Base-by-base conservation (phyloP, 2,113 vertebrate genomes). In the Microcebus jonahi region DNA sequence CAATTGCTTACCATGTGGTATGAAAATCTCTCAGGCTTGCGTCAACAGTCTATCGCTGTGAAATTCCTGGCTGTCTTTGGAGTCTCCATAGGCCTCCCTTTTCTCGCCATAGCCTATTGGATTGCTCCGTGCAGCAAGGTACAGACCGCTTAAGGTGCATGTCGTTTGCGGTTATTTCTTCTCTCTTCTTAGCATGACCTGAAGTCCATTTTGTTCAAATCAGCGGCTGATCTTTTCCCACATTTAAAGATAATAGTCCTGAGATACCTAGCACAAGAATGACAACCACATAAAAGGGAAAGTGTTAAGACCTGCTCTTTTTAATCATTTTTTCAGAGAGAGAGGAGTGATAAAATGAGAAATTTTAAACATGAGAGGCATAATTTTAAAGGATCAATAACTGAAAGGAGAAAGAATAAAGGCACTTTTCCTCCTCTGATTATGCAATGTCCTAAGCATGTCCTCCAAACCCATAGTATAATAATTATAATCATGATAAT, bases 1-100 rank as follows among this genome's bases (percentile, higher is more conserved):
- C 99, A 99, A 95, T 97, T 99, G 96, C 99, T 99, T 97, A 99
- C 99, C 94, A 99, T 99, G 98, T 99, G 99, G 99, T 99, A 99
- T 53, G 99, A 99, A 98, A 99, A 99, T 98, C 99, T 99, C 97
- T 99, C 99, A 48, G 99, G 99, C 97, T 98, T 99, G 96, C 98
- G 99, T 97, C 99, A 99, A 98, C 99, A 99, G 96, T 99, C 99
- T n/a, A 97, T 99, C 17, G 99, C 99, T 83, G 99, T 99, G 98
- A 99, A 99, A 98, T 99, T 99, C 98, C 97, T 99, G 99, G 99
- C 99, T 29, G 99, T 99, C 91, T 99, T 99, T 88, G 99, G 99
- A 45, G 99, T 99, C 90, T 99, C 99, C 61, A 98, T 99, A 15
- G 99, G 99, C 85, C 99, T 99, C 96, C 99, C 99, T 81, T 99